Evolutionary conservation across 2,888 invertebrate species (phyloP).

Genomic region (Tuberolachnus salignus): DNA sequence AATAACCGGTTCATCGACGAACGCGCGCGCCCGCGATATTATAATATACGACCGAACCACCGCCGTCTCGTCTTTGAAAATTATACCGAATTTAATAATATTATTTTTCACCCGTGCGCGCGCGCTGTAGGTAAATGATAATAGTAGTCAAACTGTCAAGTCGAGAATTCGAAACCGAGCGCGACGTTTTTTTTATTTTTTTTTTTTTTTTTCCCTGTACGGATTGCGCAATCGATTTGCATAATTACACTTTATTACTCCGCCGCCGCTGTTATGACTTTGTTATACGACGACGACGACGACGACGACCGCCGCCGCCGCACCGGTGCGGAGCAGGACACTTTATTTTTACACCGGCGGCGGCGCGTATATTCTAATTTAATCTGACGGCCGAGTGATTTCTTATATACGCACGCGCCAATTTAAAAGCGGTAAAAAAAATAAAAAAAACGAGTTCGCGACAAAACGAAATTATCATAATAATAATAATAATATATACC

Average conservation of each 20-base stretch:
- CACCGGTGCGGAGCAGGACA: not conserved
- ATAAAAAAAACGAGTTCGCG: constrained; percentile 17
- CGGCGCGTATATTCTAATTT: constrained; percentile 41
- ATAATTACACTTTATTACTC: constrained; percentile 49
- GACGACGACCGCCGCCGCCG: not conserved
- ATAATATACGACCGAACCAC: not conserved
- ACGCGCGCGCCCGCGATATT: too few species aligned
- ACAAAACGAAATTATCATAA: constrained; percentile 19
- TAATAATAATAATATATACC: not conserved
- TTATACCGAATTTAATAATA: not conserved
- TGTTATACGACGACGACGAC: constrained; percentile 40
- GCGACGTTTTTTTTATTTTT: not conserved
- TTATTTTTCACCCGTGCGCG: not conserved
- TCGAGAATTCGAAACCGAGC: constrained; percentile 1
- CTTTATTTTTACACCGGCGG: constrained; percentile 1
- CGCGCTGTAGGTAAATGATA: not conserved
- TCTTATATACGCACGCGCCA: constrained; percentile 29
- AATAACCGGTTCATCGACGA: too few species aligned
- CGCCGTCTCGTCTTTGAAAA: constrained; percentile 2
- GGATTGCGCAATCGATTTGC: constrained; percentile 43
- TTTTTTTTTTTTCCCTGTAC: too few species aligned
- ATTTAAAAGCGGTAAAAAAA: constrained; percentile 35
- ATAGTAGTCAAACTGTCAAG: constrained; percentile 19
- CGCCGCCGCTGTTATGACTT: constrained; percentile 23
- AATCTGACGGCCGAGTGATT: constrained; percentile 36